These are phyloP conservation scores for Lonchura striata DNA, from an alignment of 2,113 vertebrate species.

Conservation along the genomic window DNA sequence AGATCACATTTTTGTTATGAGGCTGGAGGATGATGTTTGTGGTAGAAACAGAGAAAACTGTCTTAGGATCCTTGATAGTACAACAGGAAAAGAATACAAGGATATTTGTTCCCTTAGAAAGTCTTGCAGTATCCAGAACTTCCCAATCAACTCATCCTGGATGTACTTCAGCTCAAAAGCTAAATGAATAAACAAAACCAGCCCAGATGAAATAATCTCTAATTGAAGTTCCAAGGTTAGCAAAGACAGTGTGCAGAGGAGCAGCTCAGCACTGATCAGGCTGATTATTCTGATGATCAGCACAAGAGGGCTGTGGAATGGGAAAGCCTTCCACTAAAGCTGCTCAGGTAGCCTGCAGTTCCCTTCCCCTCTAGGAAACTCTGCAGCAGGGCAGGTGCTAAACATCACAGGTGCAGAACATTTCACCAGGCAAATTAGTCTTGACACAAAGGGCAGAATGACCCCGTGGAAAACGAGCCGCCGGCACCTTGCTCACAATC, in stretches of 20 bases:
- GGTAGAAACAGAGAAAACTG: background rate
- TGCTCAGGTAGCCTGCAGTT: accelerated
- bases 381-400: background rate
- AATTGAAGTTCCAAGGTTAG: background rate
- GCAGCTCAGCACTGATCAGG: background rate
- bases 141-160: background rate
- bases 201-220: background rate
- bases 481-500: accelerated
- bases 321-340: background rate
- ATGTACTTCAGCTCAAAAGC: background rate
- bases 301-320: accelerated
- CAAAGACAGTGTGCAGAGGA: background rate
- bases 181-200: background rate
- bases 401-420: background rate
- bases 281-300: background rate
- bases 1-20: background rate
- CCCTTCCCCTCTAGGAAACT: background rate
- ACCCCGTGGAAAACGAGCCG: accelerated
- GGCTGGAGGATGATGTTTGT: background rate
- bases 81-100: background rate
- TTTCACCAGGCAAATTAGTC: background rate
- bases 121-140: background rate
- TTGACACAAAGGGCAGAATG: background rate
- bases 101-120: background rate
- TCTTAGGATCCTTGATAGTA: background rate